Evolutionary conservation across 2,888 invertebrate genomes (phyloP), one percentile per base, ranked within the genome.

Genomic region (Drosophila limbata): DNA sequence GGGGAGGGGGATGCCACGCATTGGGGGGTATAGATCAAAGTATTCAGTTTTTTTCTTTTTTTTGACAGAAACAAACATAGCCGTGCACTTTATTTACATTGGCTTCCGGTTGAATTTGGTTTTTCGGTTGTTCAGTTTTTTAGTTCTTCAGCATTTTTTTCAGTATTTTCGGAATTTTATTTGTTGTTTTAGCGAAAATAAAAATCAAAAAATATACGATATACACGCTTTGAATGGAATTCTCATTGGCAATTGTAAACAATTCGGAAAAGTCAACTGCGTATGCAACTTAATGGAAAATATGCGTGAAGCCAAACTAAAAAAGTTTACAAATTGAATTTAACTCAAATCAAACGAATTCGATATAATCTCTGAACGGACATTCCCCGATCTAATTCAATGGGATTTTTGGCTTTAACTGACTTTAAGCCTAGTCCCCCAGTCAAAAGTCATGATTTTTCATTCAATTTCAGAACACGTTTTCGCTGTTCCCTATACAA

Each of bases 41-140:
- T 87, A 76, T 79, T 84, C 51, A 66, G 69, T 64, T 79, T 72
- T 84, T 69, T 62, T 47, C 21, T 53, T 68, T 73, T 85, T 81
- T 79, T 85, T 83, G 89, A 85, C 88, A 88, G 88, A 89, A 88
- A 85, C 85, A 85, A 85, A 85, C 89, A 85, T 83, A 56, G 72
- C 63, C 48, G 65, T 65, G 83, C 88, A 85, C 70, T 85, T 89
- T 85, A 85, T 85, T 85, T 85, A 85, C 85, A 89, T 85, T 85
- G 86, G 89, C 85, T 85, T 85, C 85, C 85, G 85, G 89, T 88
- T 83, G 89, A 88, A 73, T 85, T 84, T 73, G 69, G 79, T 60
- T 62, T 65, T 52, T 53, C 37, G 15, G 45, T 69, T 66, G 62
- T 68, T 59, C 50, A 40, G 42, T 62, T 57, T 69, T 52, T 78